Conservation (phyloP, 2,113 vertebrate species). For the Pica pica region DNA sequence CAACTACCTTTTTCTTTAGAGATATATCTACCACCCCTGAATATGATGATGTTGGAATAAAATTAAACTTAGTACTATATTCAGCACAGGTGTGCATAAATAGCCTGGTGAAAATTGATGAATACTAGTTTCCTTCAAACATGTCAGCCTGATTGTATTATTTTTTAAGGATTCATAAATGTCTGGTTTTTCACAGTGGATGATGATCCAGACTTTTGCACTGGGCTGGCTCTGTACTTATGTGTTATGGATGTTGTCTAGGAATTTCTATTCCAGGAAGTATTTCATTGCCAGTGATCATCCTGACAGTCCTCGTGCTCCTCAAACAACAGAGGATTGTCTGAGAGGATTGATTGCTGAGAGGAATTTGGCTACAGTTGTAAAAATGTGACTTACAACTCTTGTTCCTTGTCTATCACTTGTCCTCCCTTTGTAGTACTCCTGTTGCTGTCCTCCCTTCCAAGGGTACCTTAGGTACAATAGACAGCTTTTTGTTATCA, state of each 20-base stretch:
- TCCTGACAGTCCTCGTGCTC: not conserved
- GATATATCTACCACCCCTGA: not conserved
- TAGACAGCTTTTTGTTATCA: not conserved
- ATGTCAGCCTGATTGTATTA: not conserved
- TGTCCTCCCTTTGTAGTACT: not conserved
- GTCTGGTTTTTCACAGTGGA: not conserved
- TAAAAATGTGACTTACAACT: not conserved
- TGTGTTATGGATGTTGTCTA: not conserved
- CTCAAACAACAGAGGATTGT: not conserved
- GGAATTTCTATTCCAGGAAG: not conserved
- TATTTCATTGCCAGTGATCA: not conserved
- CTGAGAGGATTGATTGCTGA: not conserved
- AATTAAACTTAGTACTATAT: not conserved
- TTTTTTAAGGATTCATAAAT: not conserved
- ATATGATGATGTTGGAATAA: not conserved
- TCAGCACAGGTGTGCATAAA: not conserved
- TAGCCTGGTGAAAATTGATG: not conserved
- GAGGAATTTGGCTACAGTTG: not conserved
- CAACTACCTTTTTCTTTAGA: not conserved
- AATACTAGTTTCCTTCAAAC: not conserved
- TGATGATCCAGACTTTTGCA: not conserved
- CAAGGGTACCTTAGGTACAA: not conserved
- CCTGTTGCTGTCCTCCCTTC: not conserved
- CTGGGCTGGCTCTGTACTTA: not conserved
- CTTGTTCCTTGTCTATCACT: not conserved